Evolutionary conservation across 2,797 vertebrate species (phyloP), one percentile per base, ranked within the genome.

Genomic region (Octomys mimax): DNA sequence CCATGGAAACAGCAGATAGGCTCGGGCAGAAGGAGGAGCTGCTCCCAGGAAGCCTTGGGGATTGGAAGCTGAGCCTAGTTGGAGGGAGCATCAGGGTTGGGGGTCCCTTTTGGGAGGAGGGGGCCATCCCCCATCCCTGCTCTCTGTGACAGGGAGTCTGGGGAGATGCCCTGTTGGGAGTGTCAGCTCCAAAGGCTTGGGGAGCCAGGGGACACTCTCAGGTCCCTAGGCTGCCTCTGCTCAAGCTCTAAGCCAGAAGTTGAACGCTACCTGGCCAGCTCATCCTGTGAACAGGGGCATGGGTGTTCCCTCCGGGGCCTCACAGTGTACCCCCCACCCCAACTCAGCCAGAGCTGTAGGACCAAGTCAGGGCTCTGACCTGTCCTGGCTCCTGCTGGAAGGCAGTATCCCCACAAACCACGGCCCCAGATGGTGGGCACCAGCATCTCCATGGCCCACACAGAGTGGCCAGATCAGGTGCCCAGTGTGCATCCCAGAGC

Each of bases 1-100:
- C 98, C 97, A 96, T 98, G 98, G 98, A 98, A 98, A 98, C 97
- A 93, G 96, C 92, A 95, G 95, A 82, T 94, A 95, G 94, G 92
- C 95, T 97, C 96, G 96, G 97, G 80, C 90, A 62, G 93, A 96
- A 97, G 94, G 97, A 57, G 59, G 91, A 97, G 59, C 78, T 52
- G 31, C 95, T 97, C 94, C 90, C 79, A 90, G 96, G 96, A 96
- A 89, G 2, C 2, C n/a, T 79, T 18, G 49, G 49, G n/a, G 18
- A 66, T 89, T 31, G 42, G 28, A 80, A 54, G 19, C 31, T 36
- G 33, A 31, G 39, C 59, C 62, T 93, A 0, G 0, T 4, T 21
- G 1, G 4, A 49, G 14, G 33, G 12, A 26, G 70, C 86, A 6
- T 19, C 2, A 0, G 61, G 71, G 39, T 8, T 14, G 33, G 70